These are phyloP conservation scores for Poliocrania exsul DNA, from an alignment of 2,797 vertebrate species.

Conservation along the genomic window DNA sequence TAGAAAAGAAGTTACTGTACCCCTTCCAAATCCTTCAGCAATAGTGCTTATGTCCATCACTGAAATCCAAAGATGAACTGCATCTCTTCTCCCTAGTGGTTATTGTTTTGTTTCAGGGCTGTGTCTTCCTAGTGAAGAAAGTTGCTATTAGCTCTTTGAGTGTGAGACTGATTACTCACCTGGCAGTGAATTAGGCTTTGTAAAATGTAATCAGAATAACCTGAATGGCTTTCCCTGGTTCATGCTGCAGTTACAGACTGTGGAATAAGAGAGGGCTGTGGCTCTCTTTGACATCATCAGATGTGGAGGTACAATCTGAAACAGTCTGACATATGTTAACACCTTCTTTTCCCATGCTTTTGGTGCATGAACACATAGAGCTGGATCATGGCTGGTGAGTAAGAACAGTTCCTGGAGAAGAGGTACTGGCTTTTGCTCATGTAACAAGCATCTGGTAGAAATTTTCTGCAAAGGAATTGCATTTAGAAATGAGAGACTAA, in stretches of 20 bases:
- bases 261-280: neutral
- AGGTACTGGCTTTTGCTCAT: neutral
- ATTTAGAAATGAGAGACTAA: neutral
- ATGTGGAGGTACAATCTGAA: neutral
- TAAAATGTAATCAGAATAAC: neutral
- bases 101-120: conserved; percentile 2
- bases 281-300: neutral
- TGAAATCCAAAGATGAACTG: neutral
- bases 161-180: neutral
- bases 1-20: neutral
- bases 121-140: neutral
- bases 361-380: neutral
- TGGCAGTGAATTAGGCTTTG: neutral
- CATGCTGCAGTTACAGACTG: neutral
- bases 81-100: neutral
- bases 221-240: neutral
- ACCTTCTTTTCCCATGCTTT: neutral
- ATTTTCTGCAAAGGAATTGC: neutral
- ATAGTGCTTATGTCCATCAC: neutral
- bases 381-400: neutral
- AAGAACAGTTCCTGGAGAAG: neutral
- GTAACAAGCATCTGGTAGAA: neutral
- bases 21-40: neutral
- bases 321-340: neutral
- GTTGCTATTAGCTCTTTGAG: conserved; percentile 5